These are phyloP conservation scores for Lacanobia wlatinum DNA, from an alignment of 2,888 invertebrate species.

Conservation along the genomic window DNA sequence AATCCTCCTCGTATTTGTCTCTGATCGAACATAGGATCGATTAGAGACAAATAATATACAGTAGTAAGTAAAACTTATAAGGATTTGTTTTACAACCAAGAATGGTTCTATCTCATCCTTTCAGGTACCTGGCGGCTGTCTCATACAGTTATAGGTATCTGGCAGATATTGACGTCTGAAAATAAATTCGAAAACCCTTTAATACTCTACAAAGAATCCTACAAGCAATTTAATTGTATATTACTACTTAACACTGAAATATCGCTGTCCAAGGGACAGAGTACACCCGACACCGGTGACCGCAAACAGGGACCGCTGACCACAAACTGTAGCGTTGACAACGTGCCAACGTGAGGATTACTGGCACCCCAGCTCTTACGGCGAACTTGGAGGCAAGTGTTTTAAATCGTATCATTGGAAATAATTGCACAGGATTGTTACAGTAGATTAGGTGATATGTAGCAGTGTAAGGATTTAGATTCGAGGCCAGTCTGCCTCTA, in stretches of 20 bases:
- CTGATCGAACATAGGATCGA: no score
- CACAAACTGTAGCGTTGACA: slow-evolving; percentile 57
- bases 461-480: not conserved
- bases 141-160: no score
- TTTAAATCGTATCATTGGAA: slow-evolving; percentile 35
- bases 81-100: not conserved
- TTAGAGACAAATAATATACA: no score
- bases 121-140: no score
- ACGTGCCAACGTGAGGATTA: slow-evolving; percentile 58
- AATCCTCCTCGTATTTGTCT: no score
- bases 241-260: slow-evolving; percentile 14
- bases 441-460: not conserved
- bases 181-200: not conserved
- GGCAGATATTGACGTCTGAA: no score
- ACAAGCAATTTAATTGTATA: not conserved
- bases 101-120: not conserved
- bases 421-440: not conserved
- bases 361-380: slow-evolving; percentile 21
- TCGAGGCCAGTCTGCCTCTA: not conserved
- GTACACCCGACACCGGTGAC: slow-evolving; percentile 40
- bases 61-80: no score
- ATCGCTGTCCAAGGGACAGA: slow-evolving; percentile 11
- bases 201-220: not conserved
- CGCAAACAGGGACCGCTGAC: slow-evolving; percentile 53
- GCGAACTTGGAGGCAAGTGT: slow-evolving; percentile 37